Percentiles rank a stretch among this genome's conserved stretches.
These are phyloP conservation scores for Diorhabda elongata DNA, from an alignment of 1,140 invertebrate species.

Conservation along the genomic window DNA sequence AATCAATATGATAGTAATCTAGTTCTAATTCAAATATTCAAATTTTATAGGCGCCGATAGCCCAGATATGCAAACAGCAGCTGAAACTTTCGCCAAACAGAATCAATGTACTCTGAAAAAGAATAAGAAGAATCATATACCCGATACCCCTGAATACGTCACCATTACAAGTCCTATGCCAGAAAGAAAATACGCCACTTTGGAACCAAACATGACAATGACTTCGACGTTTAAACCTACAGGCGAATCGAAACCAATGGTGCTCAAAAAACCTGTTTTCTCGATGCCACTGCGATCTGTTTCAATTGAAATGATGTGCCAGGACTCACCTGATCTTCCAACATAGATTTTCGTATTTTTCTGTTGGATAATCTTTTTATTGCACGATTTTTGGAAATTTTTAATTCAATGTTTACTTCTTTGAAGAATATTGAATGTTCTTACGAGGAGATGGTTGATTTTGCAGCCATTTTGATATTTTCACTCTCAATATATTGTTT, in stretches of 20 bases:
- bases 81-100: constrained; percentile 70
- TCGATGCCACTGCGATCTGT: constrained; percentile 34
- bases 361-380: constrained; percentile 2
- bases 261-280: constrained; percentile 46
- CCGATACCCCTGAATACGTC: constrained; percentile 40
- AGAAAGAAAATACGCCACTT: constrained; percentile 37
- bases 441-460: background rate
- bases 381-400: constrained; percentile 1
- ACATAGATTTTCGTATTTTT: constrained; percentile 25
- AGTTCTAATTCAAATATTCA: no score
- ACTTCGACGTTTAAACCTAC: constrained; percentile 43
- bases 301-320: constrained; percentile 30
- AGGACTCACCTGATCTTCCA: constrained; percentile 36
- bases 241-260: constrained; percentile 42
- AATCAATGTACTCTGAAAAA: constrained; percentile 82
- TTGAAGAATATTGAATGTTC: background rate
- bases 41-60: constrained; percentile 52
- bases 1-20: no score
- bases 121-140: constrained; percentile 54
- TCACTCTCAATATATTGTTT: no score
- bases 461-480: background rate
- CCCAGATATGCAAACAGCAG: constrained; percentile 67
- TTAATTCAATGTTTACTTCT: constrained; percentile 8
- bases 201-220: constrained; percentile 24
- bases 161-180: constrained; percentile 42